A percentile compares a stretch with the other conserved stretches of the same genome.
These are phyloP conservation scores for Todiramphus chloris DNA, from an alignment of 2,113 vertebrate species.

Conservation along the genomic window DNA sequence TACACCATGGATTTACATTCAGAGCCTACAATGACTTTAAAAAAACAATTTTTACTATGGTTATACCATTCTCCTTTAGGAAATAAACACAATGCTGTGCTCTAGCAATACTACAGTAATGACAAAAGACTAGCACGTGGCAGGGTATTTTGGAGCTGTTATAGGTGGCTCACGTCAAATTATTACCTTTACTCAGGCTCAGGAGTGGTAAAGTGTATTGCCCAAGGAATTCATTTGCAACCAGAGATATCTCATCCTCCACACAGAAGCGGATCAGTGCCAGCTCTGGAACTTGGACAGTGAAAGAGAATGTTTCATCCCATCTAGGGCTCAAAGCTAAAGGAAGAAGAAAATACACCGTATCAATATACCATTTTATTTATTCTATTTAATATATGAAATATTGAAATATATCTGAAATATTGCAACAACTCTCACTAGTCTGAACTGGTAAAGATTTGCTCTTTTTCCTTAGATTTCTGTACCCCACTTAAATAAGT, in stretches of 20 bases:
- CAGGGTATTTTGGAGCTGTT: neutral
- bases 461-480: neutral
- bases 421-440: neutral
- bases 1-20: neutral
- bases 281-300: constrained; percentile 81
- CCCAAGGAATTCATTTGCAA: constrained; percentile 82
- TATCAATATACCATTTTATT: neutral
- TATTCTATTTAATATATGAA: neutral
- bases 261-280: constrained; percentile 85
- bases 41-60: neutral
- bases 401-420: neutral
- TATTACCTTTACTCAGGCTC: constrained; percentile 86
- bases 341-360: neutral
- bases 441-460: neutral
- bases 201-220: constrained; percentile 86
- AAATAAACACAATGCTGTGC: neutral
- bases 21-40: neutral
- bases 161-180: neutral
- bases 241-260: constrained; percentile 73
- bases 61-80: neutral
- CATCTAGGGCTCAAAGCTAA: constrained; percentile 84
- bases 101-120: neutral
- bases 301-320: constrained; percentile 82
- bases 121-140: neutral
- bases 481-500: neutral